These are phyloP conservation scores for Apis dorsata DNA, from an alignment of 1,140 invertebrate species.

Conservation along the genomic window DNA sequence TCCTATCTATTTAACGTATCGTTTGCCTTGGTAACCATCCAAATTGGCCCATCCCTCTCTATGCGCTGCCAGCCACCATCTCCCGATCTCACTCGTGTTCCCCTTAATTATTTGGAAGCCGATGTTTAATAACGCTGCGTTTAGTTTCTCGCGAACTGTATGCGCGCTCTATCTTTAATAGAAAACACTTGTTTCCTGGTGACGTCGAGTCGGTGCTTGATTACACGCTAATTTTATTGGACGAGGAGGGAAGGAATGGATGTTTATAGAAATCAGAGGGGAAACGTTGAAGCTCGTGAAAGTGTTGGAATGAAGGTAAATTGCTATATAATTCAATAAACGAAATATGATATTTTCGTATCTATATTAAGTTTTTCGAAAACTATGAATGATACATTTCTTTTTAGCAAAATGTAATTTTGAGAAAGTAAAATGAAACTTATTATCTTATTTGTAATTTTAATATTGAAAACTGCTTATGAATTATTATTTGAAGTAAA, in stretches of 20 bases:
- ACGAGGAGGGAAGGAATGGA: no score
- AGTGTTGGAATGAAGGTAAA: no score
- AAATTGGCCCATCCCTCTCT: slow-evolving; percentile 77
- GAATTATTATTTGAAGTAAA: no score
- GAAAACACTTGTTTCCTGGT: slow-evolving; percentile 57
- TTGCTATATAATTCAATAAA: no score
- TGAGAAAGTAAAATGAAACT: no score
- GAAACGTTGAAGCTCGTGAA: no score
- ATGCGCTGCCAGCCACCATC: slow-evolving; percentile 43
- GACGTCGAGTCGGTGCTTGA: neutral
- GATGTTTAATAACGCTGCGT: slow-evolving; percentile 70
- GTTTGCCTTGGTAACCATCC: slow-evolving; percentile 80
- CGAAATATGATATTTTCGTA: no score
- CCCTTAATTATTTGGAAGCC: slow-evolving; percentile 73
- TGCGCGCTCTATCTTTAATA: slow-evolving; percentile 34
- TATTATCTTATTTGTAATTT: no score
- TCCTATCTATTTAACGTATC: slow-evolving; percentile 81
- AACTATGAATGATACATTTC: no score
- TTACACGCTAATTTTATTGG: neutral
- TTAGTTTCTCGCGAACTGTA: neutral
- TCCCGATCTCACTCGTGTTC: slow-evolving; percentile 59
- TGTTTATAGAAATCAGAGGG: neutral
- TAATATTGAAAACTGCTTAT: no score
- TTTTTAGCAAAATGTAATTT: no score
- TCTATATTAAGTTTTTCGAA: no score